Base-by-base conservation (phyloP, 2,113 vertebrate species). In the Microcebus lehilahytsara region DNA sequence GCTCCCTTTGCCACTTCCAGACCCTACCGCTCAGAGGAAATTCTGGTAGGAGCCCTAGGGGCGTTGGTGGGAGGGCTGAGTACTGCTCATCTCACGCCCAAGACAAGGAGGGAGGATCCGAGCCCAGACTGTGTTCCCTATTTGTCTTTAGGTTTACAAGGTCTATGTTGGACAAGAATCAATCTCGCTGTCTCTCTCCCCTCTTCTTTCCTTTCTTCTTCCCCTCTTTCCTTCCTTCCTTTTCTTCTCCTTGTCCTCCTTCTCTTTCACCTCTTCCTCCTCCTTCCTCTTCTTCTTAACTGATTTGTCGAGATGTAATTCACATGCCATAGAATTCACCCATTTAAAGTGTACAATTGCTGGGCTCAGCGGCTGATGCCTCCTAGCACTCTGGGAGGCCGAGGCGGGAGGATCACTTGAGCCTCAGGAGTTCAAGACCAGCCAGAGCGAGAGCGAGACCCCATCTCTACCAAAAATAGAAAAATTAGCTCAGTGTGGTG, bases 1-100 rank as follows among this genome's bases (percentile, higher is more conserved):
- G 74, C 49, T 91, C 40, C 49, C 23, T 25, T 40, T 13, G 6
- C 14, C 20, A 0, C 13, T 51, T 9, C 20, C 10, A 49, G 72
- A 46, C 16, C 9, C 25, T 13, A 9, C 37, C 62, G 16, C 13
- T 77, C 7, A 8, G 46, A 23, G 32, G 1, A 78, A 51, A 9
- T 4, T 60, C 23, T 0, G 9, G 9, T 32, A 1, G 32, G 69
- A 67, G 53, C 34, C 67, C 0, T 5, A 0, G 32, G 27, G 49
- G 22, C 1, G 0, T 3, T 6, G 17, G 53, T 7, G 5, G 77
- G 22, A 49, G 56, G 49, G 22, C 37, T 7, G 0, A 8, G 17
- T 42, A 8, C 34, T 12, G 12, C 20, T 22, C 1, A 9, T 19
- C 3, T 23, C 17, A 1, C 20, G 14, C 10, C 9, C 66, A 56